A percentile compares a stretch with the other conserved stretches of the same genome.
Conservation (phyloP, 2,797 vertebrate species). For the Xenops minutus region DNA sequence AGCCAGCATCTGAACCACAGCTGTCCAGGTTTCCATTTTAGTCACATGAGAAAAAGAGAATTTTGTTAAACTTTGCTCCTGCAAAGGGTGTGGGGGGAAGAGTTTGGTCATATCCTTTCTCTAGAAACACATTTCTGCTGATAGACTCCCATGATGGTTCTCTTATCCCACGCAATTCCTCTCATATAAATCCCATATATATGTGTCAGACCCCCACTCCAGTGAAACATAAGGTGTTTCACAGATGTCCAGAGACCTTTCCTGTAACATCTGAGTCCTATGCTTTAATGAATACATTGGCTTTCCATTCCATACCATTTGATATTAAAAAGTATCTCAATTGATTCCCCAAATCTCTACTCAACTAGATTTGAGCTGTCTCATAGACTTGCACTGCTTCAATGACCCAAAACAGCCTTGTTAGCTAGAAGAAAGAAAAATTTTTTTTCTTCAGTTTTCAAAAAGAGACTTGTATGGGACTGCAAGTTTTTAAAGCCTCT, state of each 20-base stretch:
- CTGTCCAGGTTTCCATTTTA: background rate
- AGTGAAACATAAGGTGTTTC: background rate
- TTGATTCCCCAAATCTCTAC: background rate
- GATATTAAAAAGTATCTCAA: background rate
- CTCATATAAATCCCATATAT: background rate
- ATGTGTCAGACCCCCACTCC: no score
- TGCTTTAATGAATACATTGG: background rate
- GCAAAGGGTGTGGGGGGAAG: background rate
- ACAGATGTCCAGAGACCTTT: background rate
- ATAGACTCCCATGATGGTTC: accelerated
- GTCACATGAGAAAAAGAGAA: background rate
- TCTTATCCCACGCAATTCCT: background rate
- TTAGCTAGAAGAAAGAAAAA: background rate
- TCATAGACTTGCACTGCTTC: background rate
- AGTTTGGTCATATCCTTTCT: background rate
- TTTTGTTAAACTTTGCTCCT: background rate
- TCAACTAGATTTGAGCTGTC: background rate
- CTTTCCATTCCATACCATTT: background rate
- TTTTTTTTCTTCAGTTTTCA: background rate
- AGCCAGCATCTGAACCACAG: background rate
- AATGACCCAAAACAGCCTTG: background rate
- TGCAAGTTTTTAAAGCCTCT: background rate
- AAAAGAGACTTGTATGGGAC: background rate
- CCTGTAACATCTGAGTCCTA: background rate
- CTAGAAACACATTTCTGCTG: background rate